Conservation (phyloP, 2,797 vertebrate genomes). For the Rhyacichthys aspro region DNA sequence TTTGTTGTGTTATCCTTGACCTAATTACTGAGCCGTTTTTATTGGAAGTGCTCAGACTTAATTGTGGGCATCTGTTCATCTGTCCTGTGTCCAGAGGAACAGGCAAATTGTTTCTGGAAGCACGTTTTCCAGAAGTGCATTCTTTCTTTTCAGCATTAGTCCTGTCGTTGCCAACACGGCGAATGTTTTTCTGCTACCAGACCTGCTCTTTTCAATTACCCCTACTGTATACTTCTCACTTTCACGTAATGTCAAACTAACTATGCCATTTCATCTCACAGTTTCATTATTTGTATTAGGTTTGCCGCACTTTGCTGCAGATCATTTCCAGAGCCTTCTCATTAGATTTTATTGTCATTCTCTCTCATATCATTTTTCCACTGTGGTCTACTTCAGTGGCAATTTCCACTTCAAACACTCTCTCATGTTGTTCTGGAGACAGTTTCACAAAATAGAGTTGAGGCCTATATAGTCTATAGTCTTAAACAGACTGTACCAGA, state of each 20-base stretch:
- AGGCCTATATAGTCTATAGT: too few relatives aligned
- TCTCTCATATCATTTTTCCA: too few relatives aligned
- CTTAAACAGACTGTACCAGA: too few relatives aligned
- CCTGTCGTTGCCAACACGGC: constrained; percentile 1
- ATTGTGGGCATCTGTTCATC: constrained; percentile 2
- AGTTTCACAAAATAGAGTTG: too few relatives aligned
- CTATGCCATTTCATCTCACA: constrained; percentile 16
- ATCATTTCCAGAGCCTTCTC: constrained; percentile 22
- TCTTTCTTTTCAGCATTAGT: constrained; percentile 6
- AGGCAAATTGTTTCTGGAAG: constrained; percentile 3
- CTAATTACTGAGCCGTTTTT: constrained; percentile 9
- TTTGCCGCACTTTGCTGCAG: constrained; percentile 14
- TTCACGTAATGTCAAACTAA: constrained; percentile 9
- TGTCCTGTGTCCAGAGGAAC: constrained; percentile 6
- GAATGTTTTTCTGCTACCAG: neutral
- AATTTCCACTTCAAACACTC: constrained; percentile 18
- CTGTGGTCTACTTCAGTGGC: too few relatives aligned
- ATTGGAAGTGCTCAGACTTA: constrained; percentile 4
- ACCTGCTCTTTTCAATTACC: constrained; percentile 1
- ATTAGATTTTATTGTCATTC: too few relatives aligned
- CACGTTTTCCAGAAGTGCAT: neutral
- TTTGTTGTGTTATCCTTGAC: constrained; percentile 14
- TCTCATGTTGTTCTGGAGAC: constrained; percentile 17
- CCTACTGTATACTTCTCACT: neutral
- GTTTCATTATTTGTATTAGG: constrained; percentile 10